phyloP scores from a whole-genome alignment of 2,888 invertebrate species.

The Eupithecia tripunctaria region DNA sequence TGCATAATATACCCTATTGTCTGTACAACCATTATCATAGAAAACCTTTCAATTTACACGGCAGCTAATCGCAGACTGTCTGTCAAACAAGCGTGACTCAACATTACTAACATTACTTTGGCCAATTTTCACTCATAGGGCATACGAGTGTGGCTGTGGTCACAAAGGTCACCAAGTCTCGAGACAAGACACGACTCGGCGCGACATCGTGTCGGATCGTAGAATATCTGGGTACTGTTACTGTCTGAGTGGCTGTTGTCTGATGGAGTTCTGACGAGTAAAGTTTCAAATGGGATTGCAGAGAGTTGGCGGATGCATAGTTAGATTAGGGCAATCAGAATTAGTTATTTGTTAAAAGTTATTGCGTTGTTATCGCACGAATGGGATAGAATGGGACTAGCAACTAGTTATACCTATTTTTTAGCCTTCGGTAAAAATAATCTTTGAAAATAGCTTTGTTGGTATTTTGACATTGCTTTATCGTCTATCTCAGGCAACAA shows the following conservation, averaged over 20 bases:
- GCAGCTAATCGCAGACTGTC: too few species aligned
- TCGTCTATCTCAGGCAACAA: background rate
- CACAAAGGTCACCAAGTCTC: background rate
- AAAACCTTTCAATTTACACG: too few species aligned
- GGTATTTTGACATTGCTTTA: background rate
- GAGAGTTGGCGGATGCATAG: background rate
- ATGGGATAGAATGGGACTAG: background rate
- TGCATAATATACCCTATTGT: too few species aligned
- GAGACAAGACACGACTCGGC: background rate
- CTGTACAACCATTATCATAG: too few species aligned
- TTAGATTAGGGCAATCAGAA: background rate
- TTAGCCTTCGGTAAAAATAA: background rate
- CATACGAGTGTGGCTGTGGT: background rate
- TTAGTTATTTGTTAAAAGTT: background rate
- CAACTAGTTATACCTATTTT: background rate
- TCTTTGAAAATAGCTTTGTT: background rate
- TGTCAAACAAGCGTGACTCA: too few species aligned
- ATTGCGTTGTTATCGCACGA: background rate
- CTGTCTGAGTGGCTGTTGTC: constrained; percentile 25
- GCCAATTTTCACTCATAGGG: background rate
- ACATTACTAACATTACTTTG: background rate
- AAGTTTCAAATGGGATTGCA: constrained; percentile 34
- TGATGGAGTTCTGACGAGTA: constrained; percentile 35
- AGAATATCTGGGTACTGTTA: background rate
- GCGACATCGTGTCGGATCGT: background rate